Base-by-base conservation (phyloP, 2,888 invertebrate genomes). In the Dugesia japonica region DNA sequence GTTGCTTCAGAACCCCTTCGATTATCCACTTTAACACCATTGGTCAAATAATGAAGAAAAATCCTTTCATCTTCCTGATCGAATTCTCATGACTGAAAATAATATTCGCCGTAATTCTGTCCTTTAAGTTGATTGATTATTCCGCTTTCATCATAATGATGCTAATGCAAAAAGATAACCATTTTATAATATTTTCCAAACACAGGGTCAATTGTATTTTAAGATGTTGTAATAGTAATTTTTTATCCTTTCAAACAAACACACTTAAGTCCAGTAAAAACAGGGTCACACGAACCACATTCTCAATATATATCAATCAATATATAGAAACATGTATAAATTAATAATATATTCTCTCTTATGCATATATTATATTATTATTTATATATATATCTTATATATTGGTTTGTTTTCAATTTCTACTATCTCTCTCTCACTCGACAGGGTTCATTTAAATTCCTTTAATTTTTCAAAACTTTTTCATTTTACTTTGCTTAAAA, bases 201-300 rank as follows among this genome's bases (percentile, higher is more conserved):
- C 56, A 56, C 56, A 56, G 56, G 56, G 56, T 56, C 56, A 56
- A 56, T 56, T 56, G 56, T 56, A 56, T 56, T 56, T 56, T 56
- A 56, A 56, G 56, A 56, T 56, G n/a, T 56, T 20, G 23, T 56
- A 56, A 56, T 56, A 13, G 23, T 56, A 56, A 56, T 56, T 56
- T 56, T 56, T 56, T 56, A 56, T 56, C 20, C 23, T 20, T 56
- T 56, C 23, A 23, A n/a, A 4, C n/a, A n/a, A 1, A 31, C 4
- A 4, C 31, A 20, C n/a, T 1, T 7, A 56, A 56, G 56, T 56
- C 56, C 56, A 56, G 1, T 56, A 56, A 56, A 56, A 31, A 56
- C 56, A 56, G 56, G 56, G 56, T 56, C 56, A 20, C 31, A 31
- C 56, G 56, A 56, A 56, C 56, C 56, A 56, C 56, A 56, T 56